Percentiles rank a stretch among this genome's conserved stretches.
Conservation (phyloP, 2,113 vertebrate genomes). For the Dolichotis patagonum region DNA sequence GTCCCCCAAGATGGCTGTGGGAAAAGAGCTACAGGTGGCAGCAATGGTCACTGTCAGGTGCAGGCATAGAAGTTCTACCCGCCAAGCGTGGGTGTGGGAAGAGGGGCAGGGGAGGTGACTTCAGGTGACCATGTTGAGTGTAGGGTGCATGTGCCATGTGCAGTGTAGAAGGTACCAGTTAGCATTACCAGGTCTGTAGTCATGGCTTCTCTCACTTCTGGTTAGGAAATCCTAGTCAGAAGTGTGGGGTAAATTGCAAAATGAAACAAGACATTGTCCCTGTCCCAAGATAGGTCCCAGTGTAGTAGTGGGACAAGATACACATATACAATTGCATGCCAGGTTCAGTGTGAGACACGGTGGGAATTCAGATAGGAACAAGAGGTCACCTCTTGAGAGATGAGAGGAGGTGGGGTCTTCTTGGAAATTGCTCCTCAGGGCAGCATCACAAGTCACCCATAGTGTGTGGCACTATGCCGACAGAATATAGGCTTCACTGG, state of each 20-base stretch:
- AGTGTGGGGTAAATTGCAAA: background rate
- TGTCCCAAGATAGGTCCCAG: background rate
- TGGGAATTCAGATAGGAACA: background rate
- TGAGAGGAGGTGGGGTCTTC: background rate
- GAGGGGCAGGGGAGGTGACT: rapidly evolving
- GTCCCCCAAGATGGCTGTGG: background rate
- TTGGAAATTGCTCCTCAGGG: background rate
- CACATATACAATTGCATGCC: background rate
- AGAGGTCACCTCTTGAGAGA: background rate
- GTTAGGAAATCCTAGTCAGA: background rate
- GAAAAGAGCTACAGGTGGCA: background rate
- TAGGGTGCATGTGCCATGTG: background rate
- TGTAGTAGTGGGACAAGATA: background rate
- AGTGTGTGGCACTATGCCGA: background rate
- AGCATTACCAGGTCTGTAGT: background rate
- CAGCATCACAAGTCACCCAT: background rate
- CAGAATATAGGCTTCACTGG: background rate
- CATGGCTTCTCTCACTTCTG: background rate
- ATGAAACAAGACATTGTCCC: too few species aligned
- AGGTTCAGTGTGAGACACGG: background rate
- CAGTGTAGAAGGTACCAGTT: rapidly evolving
- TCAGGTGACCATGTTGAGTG: background rate
- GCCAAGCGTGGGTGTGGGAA: too few species aligned
- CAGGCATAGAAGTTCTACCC: too few species aligned
- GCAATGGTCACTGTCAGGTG: background rate